Base-by-base conservation (phyloP, 2,888 invertebrate species). In the Cylloceria caligata region DNA sequence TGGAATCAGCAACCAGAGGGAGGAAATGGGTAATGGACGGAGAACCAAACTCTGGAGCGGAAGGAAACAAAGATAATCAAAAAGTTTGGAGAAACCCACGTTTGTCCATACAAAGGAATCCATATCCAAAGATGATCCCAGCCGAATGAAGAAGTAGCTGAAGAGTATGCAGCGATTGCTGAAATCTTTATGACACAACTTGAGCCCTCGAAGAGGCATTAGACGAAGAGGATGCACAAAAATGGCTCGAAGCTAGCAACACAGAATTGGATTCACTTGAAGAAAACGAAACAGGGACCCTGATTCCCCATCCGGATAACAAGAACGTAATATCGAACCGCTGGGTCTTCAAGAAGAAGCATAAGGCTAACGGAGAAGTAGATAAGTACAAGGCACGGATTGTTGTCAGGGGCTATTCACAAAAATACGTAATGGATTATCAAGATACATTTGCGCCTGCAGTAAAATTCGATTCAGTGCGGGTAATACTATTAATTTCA, bases 351-450 rank as follows among this genome's bases (percentile, higher is more conserved):
- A 42, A 42, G 13, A 3, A 13, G 13, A 42, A 42, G 11, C 42
- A 13, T 2, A 42, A 42, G 11, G 42, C 42, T 9, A 9, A 42
- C 11, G 42, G 42, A 6, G 4, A 75, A 24, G 42, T 86, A 52
- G 85, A 84, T 57, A 62, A 67, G 6, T 87, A 77, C 42, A 88
- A 87, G 55, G 85, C 87, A 21, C 52, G 86, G 9, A 57, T 87
- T 3, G 87, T 87, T 6, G 83, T 79, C n/a, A 81, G 83, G 47
- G 87, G 86, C 7, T 87, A 57, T 52, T 39, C 73, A 16, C 84
- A 86, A 72, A 82, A 83, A 73, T 36, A 83, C 45, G 85, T 80
- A 7, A 52, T 86, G 0, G 84, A 87, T 45, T 87, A 86, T 52
- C 42, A 76, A 0, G 81, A 86, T 78, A 86, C 85, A 7, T 87